Conservation (phyloP, 2,888 invertebrate species). For the Idaea dimidiata region DNA sequence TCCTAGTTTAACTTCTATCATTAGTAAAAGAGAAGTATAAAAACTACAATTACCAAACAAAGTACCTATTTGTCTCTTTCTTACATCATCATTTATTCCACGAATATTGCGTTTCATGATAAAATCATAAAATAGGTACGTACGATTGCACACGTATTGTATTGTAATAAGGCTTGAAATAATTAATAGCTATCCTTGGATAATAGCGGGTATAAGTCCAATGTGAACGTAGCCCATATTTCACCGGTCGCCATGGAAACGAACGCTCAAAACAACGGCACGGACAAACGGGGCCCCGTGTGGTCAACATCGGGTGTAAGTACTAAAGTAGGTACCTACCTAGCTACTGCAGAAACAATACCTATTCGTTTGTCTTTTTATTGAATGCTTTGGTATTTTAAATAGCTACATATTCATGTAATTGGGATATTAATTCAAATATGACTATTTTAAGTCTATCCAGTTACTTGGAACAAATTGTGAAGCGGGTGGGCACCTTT, state of each 20-base stretch:
- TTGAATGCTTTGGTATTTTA: no score
- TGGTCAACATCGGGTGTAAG: background rate
- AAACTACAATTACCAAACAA: background rate
- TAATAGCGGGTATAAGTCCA: slow-evolving; percentile 67
- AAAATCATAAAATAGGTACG: slow-evolving; percentile 24
- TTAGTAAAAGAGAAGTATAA: no score
- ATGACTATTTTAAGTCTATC: no score
- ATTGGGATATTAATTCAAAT: no score
- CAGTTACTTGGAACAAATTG: no score
- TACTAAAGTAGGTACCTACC: background rate
- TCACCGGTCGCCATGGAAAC: slow-evolving; percentile 69
- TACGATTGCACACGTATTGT: slow-evolving; percentile 41
- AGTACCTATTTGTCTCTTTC: slow-evolving; percentile 11
- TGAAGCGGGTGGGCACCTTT: no score
- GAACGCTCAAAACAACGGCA: slow-evolving; percentile 61
- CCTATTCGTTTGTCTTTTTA: no score
- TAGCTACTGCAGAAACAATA: no score
- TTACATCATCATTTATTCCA: background rate
- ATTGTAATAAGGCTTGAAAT: slow-evolving; percentile 49
- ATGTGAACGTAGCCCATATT: slow-evolving; percentile 69
- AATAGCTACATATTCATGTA: no score
- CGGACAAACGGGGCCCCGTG: slow-evolving; percentile 11
- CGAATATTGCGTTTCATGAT: slow-evolving; percentile 19
- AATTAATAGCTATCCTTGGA: slow-evolving; percentile 65
- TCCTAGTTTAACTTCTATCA: background rate